Percentiles rank a stretch among this genome's conserved stretches.
Evolutionary conservation across 2,888 invertebrate species (phyloP).

Genomic region (Lottia scabra): DNA sequence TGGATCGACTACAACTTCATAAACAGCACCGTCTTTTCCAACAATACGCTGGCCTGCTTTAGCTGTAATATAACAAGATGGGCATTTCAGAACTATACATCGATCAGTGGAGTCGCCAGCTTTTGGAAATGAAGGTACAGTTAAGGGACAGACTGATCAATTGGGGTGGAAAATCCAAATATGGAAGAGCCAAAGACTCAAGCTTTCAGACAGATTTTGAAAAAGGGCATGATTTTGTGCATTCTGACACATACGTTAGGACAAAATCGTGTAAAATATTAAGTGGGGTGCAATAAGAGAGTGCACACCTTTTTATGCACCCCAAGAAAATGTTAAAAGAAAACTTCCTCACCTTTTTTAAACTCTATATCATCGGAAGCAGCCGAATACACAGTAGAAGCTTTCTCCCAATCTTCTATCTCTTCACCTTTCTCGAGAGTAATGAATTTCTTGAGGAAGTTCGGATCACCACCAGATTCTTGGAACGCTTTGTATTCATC

Average conservation of each 20-base stretch:
- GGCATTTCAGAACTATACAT: no score
- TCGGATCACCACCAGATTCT: slow-evolving; percentile 61
- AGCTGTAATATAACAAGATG: slow-evolving; percentile 38
- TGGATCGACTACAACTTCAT: slow-evolving; percentile 66
- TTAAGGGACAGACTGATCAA: no score
- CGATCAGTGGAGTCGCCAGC: no score
- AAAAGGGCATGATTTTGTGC: no score
- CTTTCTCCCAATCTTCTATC: slow-evolving; percentile 68
- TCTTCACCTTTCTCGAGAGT: slow-evolving; percentile 62
- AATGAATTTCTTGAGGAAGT: slow-evolving; percentile 64
- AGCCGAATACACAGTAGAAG: slow-evolving; percentile 63
- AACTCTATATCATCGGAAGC: slow-evolving; percentile 58
- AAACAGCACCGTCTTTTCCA: slow-evolving; percentile 65
- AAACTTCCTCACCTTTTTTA: slow-evolving; percentile 36
- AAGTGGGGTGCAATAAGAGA: no score
- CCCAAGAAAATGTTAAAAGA: not conserved
- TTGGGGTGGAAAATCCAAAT: no score
- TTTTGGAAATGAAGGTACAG: no score
- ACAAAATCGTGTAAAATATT: no score
- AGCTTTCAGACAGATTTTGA: no score
- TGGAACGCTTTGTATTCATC: slow-evolving; percentile 63
- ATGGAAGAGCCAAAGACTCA: no score
- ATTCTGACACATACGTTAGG: no score
- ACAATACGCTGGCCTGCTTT: slow-evolving; percentile 57
- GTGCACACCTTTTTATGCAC: no score